phyloP scores from a whole-genome alignment of 2,113 vertebrate species.

The Myxocyprinus asiaticus region DNA sequence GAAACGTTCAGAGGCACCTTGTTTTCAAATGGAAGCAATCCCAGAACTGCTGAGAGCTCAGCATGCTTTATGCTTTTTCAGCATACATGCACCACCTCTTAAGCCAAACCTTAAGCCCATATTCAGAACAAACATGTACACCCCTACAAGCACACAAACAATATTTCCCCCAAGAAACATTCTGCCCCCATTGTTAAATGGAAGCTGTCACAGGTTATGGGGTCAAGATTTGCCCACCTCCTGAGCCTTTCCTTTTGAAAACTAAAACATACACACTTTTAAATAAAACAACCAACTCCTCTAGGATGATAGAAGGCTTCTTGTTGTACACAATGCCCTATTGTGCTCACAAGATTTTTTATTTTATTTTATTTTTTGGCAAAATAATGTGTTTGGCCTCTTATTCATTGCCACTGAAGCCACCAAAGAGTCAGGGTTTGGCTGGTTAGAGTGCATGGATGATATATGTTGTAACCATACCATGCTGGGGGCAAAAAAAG shows the following conservation, averaged over 20 bases:
- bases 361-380: not conserved
- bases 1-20: slow-evolving; percentile 5
- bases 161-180: not conserved
- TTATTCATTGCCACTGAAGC: not conserved
- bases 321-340: not conserved
- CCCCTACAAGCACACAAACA: not conserved
- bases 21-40: slow-evolving; percentile 18
- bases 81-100: not conserved
- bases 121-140: not conserved
- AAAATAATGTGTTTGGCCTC: too few species aligned
- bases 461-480: too few species aligned
- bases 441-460: too few species aligned
- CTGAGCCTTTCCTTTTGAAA: not conserved
- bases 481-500: too few species aligned
- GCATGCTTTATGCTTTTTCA: not conserved
- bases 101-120: not conserved
- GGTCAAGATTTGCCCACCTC: not conserved
- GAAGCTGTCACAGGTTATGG: not conserved
- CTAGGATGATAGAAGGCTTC: not conserved
- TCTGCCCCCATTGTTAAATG: not conserved
- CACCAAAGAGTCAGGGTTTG: not conserved
- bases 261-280: not conserved
- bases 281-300: not conserved
- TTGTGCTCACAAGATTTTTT: not conserved
- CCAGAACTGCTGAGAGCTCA: not conserved